Evolutionary conservation across 2,888 invertebrate species (phyloP), one percentile per base, ranked within the genome.

Genomic region (Metallyticus violacea): DNA sequence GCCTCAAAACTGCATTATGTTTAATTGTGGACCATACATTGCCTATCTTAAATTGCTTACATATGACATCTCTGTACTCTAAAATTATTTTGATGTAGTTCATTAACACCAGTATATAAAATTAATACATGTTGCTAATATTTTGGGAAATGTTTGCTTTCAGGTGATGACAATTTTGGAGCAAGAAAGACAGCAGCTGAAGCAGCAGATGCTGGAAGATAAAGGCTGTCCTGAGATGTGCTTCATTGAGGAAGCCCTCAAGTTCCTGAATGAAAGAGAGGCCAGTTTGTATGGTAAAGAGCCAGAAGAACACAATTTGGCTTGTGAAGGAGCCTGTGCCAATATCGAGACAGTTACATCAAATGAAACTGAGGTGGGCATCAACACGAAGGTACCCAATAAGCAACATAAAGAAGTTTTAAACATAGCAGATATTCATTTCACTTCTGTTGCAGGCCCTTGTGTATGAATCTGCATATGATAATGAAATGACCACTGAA

Each of bases 161-260:
- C 89, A 95, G 95, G 93, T 96, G 79, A 92, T 94, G 90, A 92
- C 94, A 84, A 96, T 98, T 87, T 94, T 98, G 88, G 94, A 95
- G 88, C 93, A 95, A 85, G 98, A 99, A 92, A 93, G 94, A 86
- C 90, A 90, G 4, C 96, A 97, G 90, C 93, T 98, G 85, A 90
- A 93, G 88, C 91, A 91, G 4, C 93, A 93, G 88, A 90, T 95
- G 89, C 90, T 90, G 5, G 95, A 96, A 5, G 95, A 96, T 90
- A 94, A 95, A 89, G 94, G 95, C 89, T 95, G 95, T 90, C 96
- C 97, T 1, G 98, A 99, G 92, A 94, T 95, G 90, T 95, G 96
- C 89, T 99, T 97, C 90, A 95, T 98, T 89, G 95, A 98, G 90
- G 95, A 97, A 92, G 98, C 98, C 22, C 91, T 98, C 84, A 91